phyloP scores from a whole-genome alignment of 2,797 vertebrate genomes.

The Falco columbarius region DNA sequence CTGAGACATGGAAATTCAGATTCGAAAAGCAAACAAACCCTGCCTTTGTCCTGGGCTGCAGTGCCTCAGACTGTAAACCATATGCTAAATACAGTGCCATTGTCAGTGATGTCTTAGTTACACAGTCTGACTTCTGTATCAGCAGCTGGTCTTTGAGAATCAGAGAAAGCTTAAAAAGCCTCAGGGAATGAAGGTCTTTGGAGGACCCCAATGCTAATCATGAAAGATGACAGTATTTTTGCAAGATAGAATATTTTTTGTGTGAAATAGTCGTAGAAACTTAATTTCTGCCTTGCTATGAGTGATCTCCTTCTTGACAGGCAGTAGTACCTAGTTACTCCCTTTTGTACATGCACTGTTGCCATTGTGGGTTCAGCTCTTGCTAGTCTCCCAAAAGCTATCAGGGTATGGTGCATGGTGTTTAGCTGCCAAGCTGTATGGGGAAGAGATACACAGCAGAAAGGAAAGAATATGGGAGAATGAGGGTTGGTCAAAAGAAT shows the following conservation, averaged over 20 bases:
- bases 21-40: background rate
- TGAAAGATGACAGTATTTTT: constrained; percentile 2
- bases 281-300: background rate
- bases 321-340: background rate
- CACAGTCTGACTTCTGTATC: background rate
- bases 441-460: background rate
- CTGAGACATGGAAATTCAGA: background rate
- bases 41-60: constrained; percentile 26
- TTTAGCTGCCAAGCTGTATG: background rate
- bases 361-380: background rate
- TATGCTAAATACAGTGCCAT: background rate
- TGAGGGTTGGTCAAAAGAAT: background rate
- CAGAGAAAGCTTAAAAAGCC: background rate
- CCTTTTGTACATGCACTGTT: background rate
- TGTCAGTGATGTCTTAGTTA: constrained; percentile 29
- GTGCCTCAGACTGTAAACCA: background rate
- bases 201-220: background rate
- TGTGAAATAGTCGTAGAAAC: background rate
- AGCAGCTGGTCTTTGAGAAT: constrained; percentile 11
- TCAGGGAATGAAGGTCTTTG: background rate
- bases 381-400: background rate
- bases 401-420: background rate
- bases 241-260: background rate
- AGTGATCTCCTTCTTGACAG: background rate
- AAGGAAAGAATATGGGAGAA: background rate